These are phyloP conservation scores for Athene noctua DNA, from an alignment of 2,113 vertebrate species.

Conservation along the genomic window DNA sequence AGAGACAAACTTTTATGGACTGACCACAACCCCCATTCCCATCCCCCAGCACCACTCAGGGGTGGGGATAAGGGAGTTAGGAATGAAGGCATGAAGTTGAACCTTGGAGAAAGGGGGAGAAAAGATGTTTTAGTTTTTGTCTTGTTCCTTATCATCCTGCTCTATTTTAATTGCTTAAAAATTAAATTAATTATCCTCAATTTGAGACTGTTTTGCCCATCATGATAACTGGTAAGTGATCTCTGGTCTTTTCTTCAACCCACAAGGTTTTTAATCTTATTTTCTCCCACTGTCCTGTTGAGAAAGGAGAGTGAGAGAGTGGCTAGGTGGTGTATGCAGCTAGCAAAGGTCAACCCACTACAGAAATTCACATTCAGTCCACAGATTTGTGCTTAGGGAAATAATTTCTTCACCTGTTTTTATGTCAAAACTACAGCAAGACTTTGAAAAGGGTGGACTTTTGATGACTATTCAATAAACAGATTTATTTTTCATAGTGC, in stretches of 20 bases:
- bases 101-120: not conserved
- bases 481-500: not conserved
- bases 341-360: not conserved
- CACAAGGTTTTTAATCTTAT: not conserved
- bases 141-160: not conserved
- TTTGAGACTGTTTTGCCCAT: not conserved
- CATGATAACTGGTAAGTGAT: not conserved
- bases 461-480: not conserved
- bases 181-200: not conserved
- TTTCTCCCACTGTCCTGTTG: not conserved
- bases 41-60: rapidly evolving
- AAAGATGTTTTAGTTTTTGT: not conserved
- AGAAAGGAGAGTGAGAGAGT: not conserved
- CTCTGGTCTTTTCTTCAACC: not conserved
- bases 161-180: not conserved
- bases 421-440: not conserved
- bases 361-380: not conserved
- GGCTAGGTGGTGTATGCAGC: not conserved
- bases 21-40: not conserved
- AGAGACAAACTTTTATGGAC: not conserved
- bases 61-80: not conserved
- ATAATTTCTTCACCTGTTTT: not conserved
- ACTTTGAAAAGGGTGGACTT: not conserved
- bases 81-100: not conserved
- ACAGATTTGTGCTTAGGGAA: not conserved